Evolutionary conservation across 92 coral and sea anemone genomes (phyloP).

Genomic region (Palythoa grandiflora): DNA sequence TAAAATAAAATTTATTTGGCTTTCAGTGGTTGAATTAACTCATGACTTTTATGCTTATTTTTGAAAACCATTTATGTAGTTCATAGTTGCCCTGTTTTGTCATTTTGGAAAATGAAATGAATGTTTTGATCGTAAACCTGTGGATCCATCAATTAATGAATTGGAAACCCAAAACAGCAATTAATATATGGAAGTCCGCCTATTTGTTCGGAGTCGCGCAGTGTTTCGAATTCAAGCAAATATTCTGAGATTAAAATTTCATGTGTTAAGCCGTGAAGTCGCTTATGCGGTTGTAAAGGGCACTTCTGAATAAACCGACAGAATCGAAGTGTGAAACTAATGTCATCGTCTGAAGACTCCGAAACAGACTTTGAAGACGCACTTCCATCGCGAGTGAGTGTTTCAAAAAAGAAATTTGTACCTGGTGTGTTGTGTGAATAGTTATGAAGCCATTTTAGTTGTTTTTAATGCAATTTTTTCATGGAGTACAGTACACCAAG

Average conservation of each 20-base stretch:
- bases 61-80: neutral
- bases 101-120: neutral
- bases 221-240: constrained; percentile 76
- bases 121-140: constrained; percentile 25
- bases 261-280: constrained; percentile 73
- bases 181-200: constrained; percentile 43
- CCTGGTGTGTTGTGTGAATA: constrained; percentile 6
- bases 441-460: neutral
- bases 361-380: constrained; percentile 24
- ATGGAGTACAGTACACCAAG: neutral
- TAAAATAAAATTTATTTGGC: constrained; percentile 29
- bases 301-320: constrained; percentile 18
- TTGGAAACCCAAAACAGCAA: constrained; percentile 43
- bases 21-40: neutral
- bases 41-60: neutral
- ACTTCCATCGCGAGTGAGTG: constrained; percentile 43
- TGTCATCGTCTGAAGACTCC: constrained; percentile 41
- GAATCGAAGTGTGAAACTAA: constrained; percentile 24
- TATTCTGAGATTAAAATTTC: constrained; percentile 82
- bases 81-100: neutral
- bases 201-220: constrained; percentile 58
- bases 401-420: neutral
- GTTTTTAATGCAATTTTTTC: neutral
- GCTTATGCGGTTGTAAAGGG: constrained; percentile 33
- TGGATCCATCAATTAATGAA: constrained; percentile 26